A percentile compares a stretch with the other conserved stretches of the same genome.
Conservation (phyloP, 2,888 invertebrate species). For the Xanthia togata region DNA sequence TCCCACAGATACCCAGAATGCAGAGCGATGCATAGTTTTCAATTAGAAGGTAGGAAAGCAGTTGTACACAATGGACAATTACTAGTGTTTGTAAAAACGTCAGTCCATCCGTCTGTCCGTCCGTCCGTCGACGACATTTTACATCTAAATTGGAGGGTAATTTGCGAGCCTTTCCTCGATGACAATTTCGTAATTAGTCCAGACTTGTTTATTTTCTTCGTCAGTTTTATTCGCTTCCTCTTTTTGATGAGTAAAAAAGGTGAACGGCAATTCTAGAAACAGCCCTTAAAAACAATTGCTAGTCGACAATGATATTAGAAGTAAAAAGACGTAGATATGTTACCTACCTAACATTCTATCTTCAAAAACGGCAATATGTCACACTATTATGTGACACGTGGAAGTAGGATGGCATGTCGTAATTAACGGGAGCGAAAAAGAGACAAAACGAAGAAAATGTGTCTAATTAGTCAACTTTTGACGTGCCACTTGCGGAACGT, state of each 20-base stretch:
- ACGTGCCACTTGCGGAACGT: no score
- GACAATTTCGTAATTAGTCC: slow-evolving; percentile 82
- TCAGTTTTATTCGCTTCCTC: slow-evolving; percentile 51
- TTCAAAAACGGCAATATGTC: no score
- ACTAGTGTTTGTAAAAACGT: slow-evolving; percentile 78
- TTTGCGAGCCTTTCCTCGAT: slow-evolving; percentile 79
- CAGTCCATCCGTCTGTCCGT: slow-evolving; percentile 67
- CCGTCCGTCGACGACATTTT: slow-evolving; percentile 73
- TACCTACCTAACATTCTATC: no score
- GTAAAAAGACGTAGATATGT: no score
- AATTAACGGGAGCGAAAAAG: no score
- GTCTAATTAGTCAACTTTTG: no score
- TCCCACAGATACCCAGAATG: slow-evolving; percentile 62
- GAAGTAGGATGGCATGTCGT: no score
- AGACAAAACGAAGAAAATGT: no score
- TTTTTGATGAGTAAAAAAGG: slow-evolving; percentile 48
- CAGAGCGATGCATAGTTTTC: slow-evolving; percentile 64
- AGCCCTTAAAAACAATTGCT: not conserved
- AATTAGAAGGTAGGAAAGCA: slow-evolving; percentile 71
- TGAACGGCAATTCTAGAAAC: slow-evolving; percentile 13
- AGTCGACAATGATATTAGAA: no score
- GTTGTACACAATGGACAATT: slow-evolving; percentile 75
- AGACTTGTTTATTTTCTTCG: slow-evolving; percentile 77
- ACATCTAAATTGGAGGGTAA: slow-evolving; percentile 84
- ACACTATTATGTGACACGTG: no score